phyloP scores from a whole-genome alignment of 2,888 invertebrate species.

The Rambutsinella grinnellia region DNA sequence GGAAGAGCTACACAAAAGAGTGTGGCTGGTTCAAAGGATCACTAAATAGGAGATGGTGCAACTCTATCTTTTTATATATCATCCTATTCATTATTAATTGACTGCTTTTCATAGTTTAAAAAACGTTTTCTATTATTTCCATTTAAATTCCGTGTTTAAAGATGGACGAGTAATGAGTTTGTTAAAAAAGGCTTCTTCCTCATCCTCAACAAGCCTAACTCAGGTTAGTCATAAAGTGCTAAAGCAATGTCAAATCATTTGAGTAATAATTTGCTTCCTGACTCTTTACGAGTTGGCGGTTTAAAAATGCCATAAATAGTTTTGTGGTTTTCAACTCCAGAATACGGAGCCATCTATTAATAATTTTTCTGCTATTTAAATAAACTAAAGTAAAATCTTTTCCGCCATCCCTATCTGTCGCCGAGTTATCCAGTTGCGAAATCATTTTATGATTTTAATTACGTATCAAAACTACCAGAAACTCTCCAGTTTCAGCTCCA shows the following conservation, averaged over 20 bases:
- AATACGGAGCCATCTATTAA: no score
- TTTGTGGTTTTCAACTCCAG: no score
- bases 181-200: neutral
- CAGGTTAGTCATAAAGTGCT: neutral
- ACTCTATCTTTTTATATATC: neutral
- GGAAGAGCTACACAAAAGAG: neutral
- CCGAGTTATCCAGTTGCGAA: no score
- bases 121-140: neutral
- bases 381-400: no score
- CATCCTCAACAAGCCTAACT: conserved; percentile 5
- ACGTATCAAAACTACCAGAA: no score
- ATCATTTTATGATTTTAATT: no score
- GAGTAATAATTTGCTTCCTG: conserved; percentile 48
- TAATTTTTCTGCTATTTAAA: no score
- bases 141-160: neutral
- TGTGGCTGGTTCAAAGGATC: neutral
- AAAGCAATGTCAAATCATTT: conserved; percentile 8
- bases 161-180: neutral
- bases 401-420: no score
- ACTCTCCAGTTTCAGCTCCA: no score
- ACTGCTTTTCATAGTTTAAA: neutral
- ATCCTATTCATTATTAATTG: neutral
- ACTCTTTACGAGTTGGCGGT: conserved; percentile 32
- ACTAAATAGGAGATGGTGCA: neutral
- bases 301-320: no score